Evolutionary conservation across 2,888 invertebrate genomes (phyloP), one percentile per base, ranked within the genome.

Genomic region (Pristionchus arcanus): DNA sequence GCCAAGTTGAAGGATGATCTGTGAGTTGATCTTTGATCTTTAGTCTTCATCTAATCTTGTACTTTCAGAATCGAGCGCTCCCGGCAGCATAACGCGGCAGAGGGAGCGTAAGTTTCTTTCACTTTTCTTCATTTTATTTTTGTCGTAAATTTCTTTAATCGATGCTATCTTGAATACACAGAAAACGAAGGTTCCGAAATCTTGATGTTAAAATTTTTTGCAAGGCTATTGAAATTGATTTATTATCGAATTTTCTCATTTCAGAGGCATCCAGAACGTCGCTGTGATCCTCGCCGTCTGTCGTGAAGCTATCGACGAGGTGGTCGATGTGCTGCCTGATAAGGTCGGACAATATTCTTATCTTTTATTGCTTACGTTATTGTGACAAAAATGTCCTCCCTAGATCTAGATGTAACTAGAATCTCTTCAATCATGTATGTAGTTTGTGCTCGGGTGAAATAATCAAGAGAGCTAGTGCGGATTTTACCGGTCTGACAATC

Each of bases 11-110:
- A 28, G 25, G 25, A 49, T 53, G 49, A 42, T 0, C 25, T 53
- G 81, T 81, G 81, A 49, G 81, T 49, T 77, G 42, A 42, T 77
- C 21, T 77, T 77, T 77, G 42, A 77, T 77, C 77, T 31, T 74
- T 28, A 25, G 37, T 34, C 34, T 2, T n/a, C 2, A 13, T 71
- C 19, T 34, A n/a, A 71, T 71, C 71, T 31, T 15, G n/a, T 3
- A 13, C 11, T 13, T 53, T n/a, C 81, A 81, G 81, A 15, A 49
- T 81, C 81, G 81, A 81, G 81, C n/a, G 37, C n/a, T 81, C 81
- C 15, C 9, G 53, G 49, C 49, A 13, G 81, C 81, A 81, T 53
- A 28, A 53, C 53, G 81, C 81, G 11, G 11, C 42, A 16, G 42
- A 28, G 49, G 49, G 49, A 9, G 13, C n/a, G 81, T 81, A n/a